Evolutionary conservation across 2,113 vertebrate genomes (phyloP).

Genomic region (Micromys minutus): DNA sequence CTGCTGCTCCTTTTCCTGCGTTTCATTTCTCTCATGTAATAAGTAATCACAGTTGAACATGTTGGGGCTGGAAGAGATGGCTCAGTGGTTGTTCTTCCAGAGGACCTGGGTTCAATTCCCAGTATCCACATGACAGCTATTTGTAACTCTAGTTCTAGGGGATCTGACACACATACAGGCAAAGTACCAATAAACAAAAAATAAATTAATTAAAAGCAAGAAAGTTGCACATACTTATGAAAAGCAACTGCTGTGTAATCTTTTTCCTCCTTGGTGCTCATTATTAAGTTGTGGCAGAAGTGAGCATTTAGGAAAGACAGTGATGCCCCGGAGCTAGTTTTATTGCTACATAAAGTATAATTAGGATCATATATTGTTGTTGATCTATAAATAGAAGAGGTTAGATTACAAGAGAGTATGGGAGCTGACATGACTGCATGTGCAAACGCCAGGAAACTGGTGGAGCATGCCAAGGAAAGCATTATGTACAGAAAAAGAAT

Average conservation of each 20-base stretch:
- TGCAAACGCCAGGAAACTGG: conserved; percentile 55
- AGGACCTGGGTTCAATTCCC: neutral
- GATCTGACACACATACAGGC: neutral
- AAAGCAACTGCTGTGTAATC: neutral
- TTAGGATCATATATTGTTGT: conserved; percentile 48
- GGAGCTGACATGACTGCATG: conserved; percentile 48
- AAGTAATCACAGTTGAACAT: conserved; percentile 37
- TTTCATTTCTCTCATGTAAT: conserved; percentile 27
- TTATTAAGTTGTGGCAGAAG: conserved; percentile 39
- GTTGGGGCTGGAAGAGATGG: neutral
- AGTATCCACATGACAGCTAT: neutral
- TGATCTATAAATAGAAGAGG: conserved; percentile 33
- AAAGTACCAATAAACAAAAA: neutral
- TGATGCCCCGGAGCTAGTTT: conserved; percentile 32
- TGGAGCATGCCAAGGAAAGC: conserved; percentile 58
- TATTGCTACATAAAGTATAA: conserved; percentile 44
- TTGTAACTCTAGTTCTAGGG: neutral
- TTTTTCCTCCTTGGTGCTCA: neutral
- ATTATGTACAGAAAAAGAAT: conserved; percentile 48
- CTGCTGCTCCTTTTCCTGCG: no score
- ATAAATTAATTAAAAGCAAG: neutral
- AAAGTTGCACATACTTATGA: conserved; percentile 4
- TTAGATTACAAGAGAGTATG: conserved; percentile 51
- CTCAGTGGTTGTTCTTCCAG: neutral
- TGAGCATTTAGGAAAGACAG: conserved; percentile 37